Evolutionary conservation across 1,140 invertebrate species (phyloP), one percentile per base, ranked within the genome.

Genomic region (Drosophila paulistorum): DNA sequence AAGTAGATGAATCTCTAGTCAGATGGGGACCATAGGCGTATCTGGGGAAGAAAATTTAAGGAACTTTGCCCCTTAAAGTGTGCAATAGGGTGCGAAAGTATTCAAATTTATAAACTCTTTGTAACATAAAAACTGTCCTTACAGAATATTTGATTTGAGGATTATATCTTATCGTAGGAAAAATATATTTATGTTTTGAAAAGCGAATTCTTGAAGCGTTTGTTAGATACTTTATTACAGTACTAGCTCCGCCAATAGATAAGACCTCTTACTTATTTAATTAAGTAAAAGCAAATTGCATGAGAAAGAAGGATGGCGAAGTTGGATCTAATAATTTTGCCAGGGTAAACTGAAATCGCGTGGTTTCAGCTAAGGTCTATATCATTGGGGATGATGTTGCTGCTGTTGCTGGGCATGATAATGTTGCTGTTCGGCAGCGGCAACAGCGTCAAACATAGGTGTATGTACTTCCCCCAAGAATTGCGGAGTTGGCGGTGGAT

Each of bases 381-480:
- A 89, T 91, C 90, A 90, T 91, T 91, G 85, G 11, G 79, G 80
- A 54, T 90, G 81, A 61, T 84, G 81, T 39, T 80, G 80, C 11
- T 82, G 77, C 30, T 91, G 86, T 42, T 85, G 83, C 58, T 91
- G 81, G n/a, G 80, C 81, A 67, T 91, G 86, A 42, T 91, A 91
- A 62, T 91, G 90, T 65, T 91, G 90, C 63, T 91, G 90, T 72
- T 91, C 90, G 30, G 90, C 90, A 41, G 86, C 90, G 48, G 90
- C 90, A 41, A 89, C 90, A 1, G 90, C 90, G 75, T 91, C 90
- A 51, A 91, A 91, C 90, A 91, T 91, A 26, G 90, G 90, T 6
- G 90, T 91, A 59, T 91, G 90, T 4, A 91, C 90, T 51, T 91
- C 90, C n/a, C 90, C 90, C 10, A 91, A 58, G 55, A 91, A 91